Base-by-base conservation (phyloP, 2,797 vertebrate genomes). In the Zalophus californianus region DNA sequence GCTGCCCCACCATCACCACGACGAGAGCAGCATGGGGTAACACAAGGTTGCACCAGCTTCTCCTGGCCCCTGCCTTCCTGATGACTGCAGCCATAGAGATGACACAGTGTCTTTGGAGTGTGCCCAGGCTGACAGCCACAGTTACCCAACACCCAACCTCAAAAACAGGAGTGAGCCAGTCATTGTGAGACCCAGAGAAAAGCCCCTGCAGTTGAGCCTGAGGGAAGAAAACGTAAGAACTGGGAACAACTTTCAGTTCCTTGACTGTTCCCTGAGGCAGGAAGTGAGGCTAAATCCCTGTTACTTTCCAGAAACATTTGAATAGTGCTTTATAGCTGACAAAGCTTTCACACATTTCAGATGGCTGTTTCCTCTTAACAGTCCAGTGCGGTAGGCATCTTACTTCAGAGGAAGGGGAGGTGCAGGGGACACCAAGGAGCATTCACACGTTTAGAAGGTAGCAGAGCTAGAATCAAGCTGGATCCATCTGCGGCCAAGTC, bases 41-140 rank as follows among this genome's bases (percentile, higher is more conserved):
- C 44, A 12, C 12, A 3, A 60, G 80, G 32, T 6, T 8, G 5
- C 32, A 11, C 41, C 16, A 12, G 13, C 86, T 60, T 50, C 90
- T 25, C 60, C 27, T 9, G 41, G 44, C 25, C 13, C 8, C 56
- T 66, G 7, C 44, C 86, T 8, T 48, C 25, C 0, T 1, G 0
- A 13, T 5, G 21, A 18, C 79, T 10, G 10, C 25, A 56, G 72
- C 75, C 84, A 29, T 1, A 9, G 1, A 20, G 25, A 3, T 32
- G 11, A 44, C 18, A 0, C 5, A 23, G 50, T 1, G 8, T 20
- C 44, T 60, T 8, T 2, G 12, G 48, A 7, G 12, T 21, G 27
- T 89, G 23, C 38, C 84, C 78, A 41, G 25, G 38, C 35, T 9
- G 6, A 54, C 54, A 15, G 66, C 21, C 64, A 32, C 44, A 32